Evolutionary conservation across 2,888 invertebrate species (phyloP).

Genomic region (Itoplectis maculator): DNA sequence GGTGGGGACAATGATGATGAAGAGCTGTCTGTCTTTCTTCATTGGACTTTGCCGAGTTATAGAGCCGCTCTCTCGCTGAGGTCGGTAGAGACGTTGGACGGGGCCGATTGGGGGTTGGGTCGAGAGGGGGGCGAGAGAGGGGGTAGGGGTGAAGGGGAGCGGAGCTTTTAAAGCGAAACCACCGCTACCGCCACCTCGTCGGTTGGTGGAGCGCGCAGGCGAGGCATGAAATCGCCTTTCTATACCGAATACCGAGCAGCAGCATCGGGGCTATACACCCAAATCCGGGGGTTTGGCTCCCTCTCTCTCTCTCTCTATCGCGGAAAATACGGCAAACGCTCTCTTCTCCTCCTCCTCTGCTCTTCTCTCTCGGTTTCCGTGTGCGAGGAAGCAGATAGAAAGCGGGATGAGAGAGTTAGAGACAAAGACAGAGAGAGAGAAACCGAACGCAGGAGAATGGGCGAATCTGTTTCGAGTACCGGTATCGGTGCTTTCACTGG

Average conservation of each 20-base stretch:
- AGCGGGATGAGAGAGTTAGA: neutral
- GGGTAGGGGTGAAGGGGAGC: neutral
- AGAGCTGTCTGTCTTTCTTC: slow-evolving; percentile 51
- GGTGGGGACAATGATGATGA: slow-evolving; percentile 55
- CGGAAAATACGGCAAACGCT: slow-evolving; percentile 53
- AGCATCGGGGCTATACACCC: slow-evolving; percentile 15
- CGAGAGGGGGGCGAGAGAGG: neutral
- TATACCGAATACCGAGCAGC: slow-evolving; percentile 34
- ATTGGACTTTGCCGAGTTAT: slow-evolving; percentile 35
- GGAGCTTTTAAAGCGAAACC: slow-evolving; percentile 57
- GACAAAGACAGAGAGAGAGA: neutral
- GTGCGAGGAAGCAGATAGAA: neutral
- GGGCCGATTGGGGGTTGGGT: neutral
- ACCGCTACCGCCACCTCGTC: slow-evolving; percentile 1
- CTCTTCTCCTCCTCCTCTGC: neutral
- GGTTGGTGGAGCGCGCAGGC: slow-evolving; percentile 20
- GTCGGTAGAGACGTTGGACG: neutral
- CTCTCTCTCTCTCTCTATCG: slow-evolving; percentile 46
- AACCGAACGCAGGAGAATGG: slow-evolving; percentile 1
- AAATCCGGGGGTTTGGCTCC: slow-evolving; percentile 18
- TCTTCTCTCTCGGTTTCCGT: neutral
- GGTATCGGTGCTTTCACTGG: slow-evolving; percentile 40
- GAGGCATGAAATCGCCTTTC: slow-evolving; percentile 62
- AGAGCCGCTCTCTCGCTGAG: neutral
- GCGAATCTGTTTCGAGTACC: slow-evolving; percentile 22